A percentile compares a stretch with the other conserved stretches of the same genome.
phyloP scores from a whole-genome alignment of 2,888 invertebrate genomes.

The Acronicta alni region DNA sequence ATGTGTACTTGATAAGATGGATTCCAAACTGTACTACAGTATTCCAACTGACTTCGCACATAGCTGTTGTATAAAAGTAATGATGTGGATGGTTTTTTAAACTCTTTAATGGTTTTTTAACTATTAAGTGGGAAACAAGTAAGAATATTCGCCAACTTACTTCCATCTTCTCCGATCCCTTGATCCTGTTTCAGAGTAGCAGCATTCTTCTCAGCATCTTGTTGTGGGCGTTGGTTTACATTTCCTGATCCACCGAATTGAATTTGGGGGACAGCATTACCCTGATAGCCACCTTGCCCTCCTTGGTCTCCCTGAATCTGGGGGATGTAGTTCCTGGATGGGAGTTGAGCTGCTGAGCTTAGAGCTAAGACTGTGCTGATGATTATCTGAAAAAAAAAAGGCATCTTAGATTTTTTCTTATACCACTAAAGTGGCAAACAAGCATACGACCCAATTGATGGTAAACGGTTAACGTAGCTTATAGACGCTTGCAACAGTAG shows the following conservation, averaged over 20 bases:
- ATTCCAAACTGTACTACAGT: no score
- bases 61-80: no score
- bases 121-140: no score
- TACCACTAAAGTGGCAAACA: no score
- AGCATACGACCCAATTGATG: no score
- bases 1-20: no score
- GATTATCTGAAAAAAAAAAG: conserved; percentile 64
- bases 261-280: conserved; percentile 22
- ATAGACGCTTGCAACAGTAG: no score
- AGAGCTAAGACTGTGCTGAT: conserved; percentile 64
- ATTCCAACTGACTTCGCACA: no score
- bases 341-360: conserved; percentile 71
- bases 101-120: no score
- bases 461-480: no score
- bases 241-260: conserved; percentile 45
- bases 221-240: conserved; percentile 72
- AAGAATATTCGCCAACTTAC: conserved; percentile 45
- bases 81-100: no score
- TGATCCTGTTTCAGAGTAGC: conserved; percentile 74
- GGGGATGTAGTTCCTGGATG: conserved; percentile 73
- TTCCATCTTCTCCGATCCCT: conserved; percentile 72
- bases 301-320: conserved; percentile 56
- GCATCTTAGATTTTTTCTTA: no score
- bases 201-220: conserved; percentile 73
- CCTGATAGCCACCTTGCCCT: conserved; percentile 27